These are phyloP conservation scores for Hypolimnas misippus DNA, from an alignment of 2,888 invertebrate genomes.

Conservation along the genomic window DNA sequence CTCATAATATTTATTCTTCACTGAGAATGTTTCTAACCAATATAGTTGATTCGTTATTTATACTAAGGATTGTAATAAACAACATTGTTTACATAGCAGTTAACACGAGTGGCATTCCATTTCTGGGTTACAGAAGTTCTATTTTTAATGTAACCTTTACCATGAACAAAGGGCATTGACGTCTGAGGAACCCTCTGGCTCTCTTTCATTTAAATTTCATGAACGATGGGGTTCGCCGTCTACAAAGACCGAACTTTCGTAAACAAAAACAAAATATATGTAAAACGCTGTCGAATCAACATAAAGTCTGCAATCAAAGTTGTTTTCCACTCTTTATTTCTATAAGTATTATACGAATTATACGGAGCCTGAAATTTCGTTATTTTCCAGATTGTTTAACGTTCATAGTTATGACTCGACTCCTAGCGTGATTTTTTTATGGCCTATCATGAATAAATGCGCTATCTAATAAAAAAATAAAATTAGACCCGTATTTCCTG, in stretches of 20 bases:
- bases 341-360: not conserved
- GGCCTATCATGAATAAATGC: too few species aligned
- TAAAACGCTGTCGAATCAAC: constrained; percentile 1
- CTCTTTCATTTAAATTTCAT: constrained; percentile 63
- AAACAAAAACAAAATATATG: constrained; percentile 27
- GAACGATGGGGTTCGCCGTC: constrained; percentile 33
- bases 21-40: constrained; percentile 6
- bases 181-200: constrained; percentile 52
- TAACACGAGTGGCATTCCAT: constrained; percentile 3
- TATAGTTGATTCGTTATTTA: constrained; percentile 21
- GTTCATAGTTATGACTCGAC: too few species aligned
- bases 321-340: not conserved
- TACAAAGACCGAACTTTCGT: constrained; percentile 30
- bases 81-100: constrained; percentile 22
- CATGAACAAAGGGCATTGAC: constrained; percentile 47
- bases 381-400: too few species aligned
- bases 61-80: constrained; percentile 20
- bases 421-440: too few species aligned
- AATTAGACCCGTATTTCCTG: too few species aligned
- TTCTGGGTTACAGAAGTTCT: constrained; percentile 29
- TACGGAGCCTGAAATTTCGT: too few species aligned
- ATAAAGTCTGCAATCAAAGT: not conserved
- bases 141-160: constrained; percentile 33
- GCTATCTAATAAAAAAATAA: not conserved
- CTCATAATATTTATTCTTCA: constrained; percentile 9